Conservation (phyloP, 2,888 invertebrate species). For the Cataglyphis livida region DNA sequence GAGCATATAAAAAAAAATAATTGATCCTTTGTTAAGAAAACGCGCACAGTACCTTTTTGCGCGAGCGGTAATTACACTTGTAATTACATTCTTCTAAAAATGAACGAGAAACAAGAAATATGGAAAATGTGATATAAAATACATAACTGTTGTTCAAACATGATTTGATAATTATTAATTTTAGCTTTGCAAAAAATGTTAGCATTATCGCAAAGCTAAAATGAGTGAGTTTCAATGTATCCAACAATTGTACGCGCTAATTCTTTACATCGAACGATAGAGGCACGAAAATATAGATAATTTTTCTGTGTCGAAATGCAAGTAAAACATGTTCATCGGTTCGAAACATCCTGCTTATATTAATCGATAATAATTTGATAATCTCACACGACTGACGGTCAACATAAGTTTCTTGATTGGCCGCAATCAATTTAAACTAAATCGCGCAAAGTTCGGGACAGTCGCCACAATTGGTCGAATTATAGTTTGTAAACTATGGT, state of each 20-base stretch:
- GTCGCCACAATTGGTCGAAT: constrained; percentile 18
- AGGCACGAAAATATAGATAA: neutral
- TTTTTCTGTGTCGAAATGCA: neutral
- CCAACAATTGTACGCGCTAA: neutral
- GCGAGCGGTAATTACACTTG: constrained; percentile 8
- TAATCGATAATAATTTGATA: constrained; percentile 26
- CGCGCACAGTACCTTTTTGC: neutral
- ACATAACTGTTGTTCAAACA: constrained; percentile 2
- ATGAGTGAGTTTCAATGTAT: neutral
- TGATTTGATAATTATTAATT: constrained; percentile 1
- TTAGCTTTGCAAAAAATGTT: constrained; percentile 2
- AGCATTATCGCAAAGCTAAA: neutral
- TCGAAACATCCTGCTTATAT: neutral
- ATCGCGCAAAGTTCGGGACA: constrained; percentile 19
- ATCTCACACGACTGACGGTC: constrained; percentile 16
- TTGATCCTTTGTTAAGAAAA: neutral
- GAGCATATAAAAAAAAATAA: constrained; percentile 17
- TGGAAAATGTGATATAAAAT: neutral
- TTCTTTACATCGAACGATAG: neutral
- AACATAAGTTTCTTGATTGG: constrained; percentile 34
- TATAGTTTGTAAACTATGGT: constrained; percentile 13
- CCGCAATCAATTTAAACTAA: constrained; percentile 29
- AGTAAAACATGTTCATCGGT: neutral
- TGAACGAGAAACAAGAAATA: neutral
- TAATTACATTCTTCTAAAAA: constrained; percentile 12